phyloP scores from a whole-genome alignment of 1,140 invertebrate genomes.

The Forficula auricularia region DNA sequence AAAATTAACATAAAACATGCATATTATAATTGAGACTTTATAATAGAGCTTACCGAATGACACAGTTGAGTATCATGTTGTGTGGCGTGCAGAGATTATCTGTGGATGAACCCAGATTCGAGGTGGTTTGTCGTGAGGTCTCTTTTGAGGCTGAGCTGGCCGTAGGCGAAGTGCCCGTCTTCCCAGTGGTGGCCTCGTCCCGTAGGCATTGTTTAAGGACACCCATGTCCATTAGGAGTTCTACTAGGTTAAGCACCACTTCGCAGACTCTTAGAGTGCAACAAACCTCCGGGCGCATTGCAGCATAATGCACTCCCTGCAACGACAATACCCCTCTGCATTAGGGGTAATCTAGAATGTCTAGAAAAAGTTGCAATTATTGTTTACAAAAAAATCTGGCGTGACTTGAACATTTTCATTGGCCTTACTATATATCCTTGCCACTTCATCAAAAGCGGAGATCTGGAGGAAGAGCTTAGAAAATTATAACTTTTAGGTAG shows the following conservation, averaged over 20 bases:
- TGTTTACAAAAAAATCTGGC: no score
- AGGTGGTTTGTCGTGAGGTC: not conserved
- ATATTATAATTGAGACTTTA: no score
- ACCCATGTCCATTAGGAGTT: constrained; percentile 74
- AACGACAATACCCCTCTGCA: no score
- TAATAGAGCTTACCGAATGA: constrained; percentile 21
- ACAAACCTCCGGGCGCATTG: constrained; percentile 52
- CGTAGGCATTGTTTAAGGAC: constrained; percentile 42
- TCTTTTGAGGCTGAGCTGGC: not conserved
- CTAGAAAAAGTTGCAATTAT: no score
- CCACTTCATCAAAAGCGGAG: no score
- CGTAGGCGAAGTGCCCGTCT: not conserved
- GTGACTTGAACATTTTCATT: no score
- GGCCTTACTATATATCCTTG: no score
- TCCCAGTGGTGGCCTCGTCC: constrained; percentile 24
- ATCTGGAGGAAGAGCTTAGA: no score
- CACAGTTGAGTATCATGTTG: constrained; percentile 31
- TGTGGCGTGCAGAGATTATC: constrained; percentile 22
- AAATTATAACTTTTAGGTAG: no score
- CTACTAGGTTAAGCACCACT: constrained; percentile 73
- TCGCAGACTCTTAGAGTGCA: constrained; percentile 76
- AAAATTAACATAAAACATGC: no score
- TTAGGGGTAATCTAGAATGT: no score
- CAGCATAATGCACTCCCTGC: constrained; percentile 70
- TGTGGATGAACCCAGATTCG: no score